Evolutionary conservation across 2,888 invertebrate genomes (phyloP).

Genomic region (Amiota mariae): DNA sequence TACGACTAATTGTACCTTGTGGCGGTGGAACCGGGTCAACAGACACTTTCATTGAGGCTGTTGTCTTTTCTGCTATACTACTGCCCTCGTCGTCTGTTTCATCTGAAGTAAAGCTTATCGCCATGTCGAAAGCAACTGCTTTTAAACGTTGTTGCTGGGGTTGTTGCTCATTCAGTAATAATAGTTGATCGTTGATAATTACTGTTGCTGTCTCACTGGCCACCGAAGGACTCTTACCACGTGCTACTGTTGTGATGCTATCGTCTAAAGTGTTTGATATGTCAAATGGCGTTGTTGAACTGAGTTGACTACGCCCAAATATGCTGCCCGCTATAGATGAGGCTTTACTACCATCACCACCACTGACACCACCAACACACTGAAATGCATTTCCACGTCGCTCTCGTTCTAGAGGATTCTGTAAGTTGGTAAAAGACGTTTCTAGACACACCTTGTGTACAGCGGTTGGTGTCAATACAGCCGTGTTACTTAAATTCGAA

Average conservation of each 20-base stretch:
- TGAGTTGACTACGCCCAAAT: slow-evolving; percentile 72
- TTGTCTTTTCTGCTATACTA: neutral
- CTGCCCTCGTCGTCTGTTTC: slow-evolving; percentile 11
- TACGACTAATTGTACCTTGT: neutral
- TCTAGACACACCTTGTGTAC: slow-evolving; percentile 80
- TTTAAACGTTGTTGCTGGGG: slow-evolving; percentile 54
- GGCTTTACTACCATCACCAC: slow-evolving; percentile 64
- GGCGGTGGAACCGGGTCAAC: slow-evolving; percentile 29
- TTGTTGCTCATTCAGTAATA: neutral
- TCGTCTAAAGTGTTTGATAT: slow-evolving; percentile 73
- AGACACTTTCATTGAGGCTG: slow-evolving; percentile 42
- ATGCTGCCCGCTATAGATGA: slow-evolving; percentile 72
- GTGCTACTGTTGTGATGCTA: slow-evolving; percentile 63
- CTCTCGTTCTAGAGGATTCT: slow-evolving; percentile 74
- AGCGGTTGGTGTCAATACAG: slow-evolving; percentile 74
- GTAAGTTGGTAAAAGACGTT: slow-evolving; percentile 83
- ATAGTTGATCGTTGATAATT: slow-evolving; percentile 48
- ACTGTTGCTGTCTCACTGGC: slow-evolving; percentile 70
- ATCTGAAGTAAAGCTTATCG: slow-evolving; percentile 41
- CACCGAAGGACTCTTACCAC: slow-evolving; percentile 66
- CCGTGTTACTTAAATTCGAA: slow-evolving; percentile 71
- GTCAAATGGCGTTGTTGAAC: slow-evolving; percentile 73
- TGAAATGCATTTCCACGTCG: neutral
- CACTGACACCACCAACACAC: neutral
- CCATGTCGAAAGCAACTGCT: slow-evolving; percentile 72